Base-by-base conservation (phyloP, 1,140 invertebrate genomes). In the Drosophila rufa region DNA sequence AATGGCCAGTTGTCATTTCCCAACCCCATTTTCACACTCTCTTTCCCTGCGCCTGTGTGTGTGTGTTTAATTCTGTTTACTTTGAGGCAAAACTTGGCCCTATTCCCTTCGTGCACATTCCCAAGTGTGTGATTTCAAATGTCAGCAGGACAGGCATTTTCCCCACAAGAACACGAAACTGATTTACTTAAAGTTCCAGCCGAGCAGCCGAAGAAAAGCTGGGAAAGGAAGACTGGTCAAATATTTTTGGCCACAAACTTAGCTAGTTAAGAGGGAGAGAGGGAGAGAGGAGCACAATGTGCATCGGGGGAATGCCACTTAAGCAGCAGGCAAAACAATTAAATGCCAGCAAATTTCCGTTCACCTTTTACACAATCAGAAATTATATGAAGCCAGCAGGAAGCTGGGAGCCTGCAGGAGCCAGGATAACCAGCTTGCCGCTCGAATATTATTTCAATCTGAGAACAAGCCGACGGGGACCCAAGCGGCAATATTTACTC, bases 61-160 rank as follows among this genome's bases (percentile, higher is more conserved):
- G 36, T 85, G 57, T 84, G 79, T 66, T 79, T 89, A 81, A 89
- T 84, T 83, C 82, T 84, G 84, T 89, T 89, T 89, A 84, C 78
- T 83, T 89, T 83, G 68, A 75, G 87, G 80, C 73, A 68, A 80
- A 89, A 75, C 62, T 81, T 79, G 42, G 30, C 53, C 65, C 61
- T 56, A 56, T 70, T 66, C 80, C 40, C 71, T 65, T 67, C 66
- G 42, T 65, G 66, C 53, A 89, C 70, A 89, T 84, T 84, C 85
- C 85, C 85, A 76, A 90, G 85, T 84, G 85, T 85, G 75, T 90
- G 73, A 82, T 89, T 89, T 89, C 79, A 90, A 89, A 90, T 89
- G 85, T 84, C 85, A 89, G 85, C 85, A 87, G 68, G 51, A 60
- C 40, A 71, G 15, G 36, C 36, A 66, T 46, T 69, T 60, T 42